phyloP scores from a whole-genome alignment of 2,797 vertebrate species.

The Pseudomugil gertrudae region DNA sequence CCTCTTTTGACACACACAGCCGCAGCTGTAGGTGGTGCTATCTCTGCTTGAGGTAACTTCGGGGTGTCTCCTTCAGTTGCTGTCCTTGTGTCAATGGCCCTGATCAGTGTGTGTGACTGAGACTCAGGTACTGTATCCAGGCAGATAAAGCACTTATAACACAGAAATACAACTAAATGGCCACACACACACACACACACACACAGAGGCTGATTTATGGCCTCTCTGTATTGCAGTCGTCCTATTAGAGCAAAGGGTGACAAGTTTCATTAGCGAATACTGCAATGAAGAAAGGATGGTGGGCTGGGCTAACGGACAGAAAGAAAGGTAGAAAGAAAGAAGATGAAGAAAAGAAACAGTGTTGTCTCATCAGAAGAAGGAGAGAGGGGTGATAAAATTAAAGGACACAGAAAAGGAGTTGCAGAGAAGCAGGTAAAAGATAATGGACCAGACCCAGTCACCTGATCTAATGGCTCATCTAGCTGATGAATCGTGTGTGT shows the following conservation, averaged over 20 bases:
- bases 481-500: slow-evolving; percentile 50
- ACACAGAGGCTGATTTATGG: slow-evolving; percentile 58
- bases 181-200: slow-evolving; percentile 21
- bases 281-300: slow-evolving; percentile 21
- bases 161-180: slow-evolving; percentile 41
- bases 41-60: slow-evolving; percentile 4
- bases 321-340: neutral
- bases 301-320: neutral
- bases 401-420: slow-evolving; percentile 23
- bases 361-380: neutral
- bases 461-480: slow-evolving; percentile 61
- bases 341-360: neutral
- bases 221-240: slow-evolving; percentile 27
- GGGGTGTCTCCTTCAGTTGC: neutral
- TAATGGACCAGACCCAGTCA: slow-evolving; percentile 50
- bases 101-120: slow-evolving; percentile 5
- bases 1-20: slow-evolving; percentile 11
- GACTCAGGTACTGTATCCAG: slow-evolving; percentile 65
- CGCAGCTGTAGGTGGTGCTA: slow-evolving; percentile 17
- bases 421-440: slow-evolving; percentile 58
- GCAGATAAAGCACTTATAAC: slow-evolving; percentile 63
- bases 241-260: slow-evolving; percentile 49
- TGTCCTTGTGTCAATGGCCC: slow-evolving; percentile 3
- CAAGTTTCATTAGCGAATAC: slow-evolving; percentile 45
- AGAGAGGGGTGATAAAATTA: slow-evolving; percentile 6